Evolutionary conservation across 2,797 vertebrate genomes (phyloP).

Genomic region (Tenualosa thibaudeaui): DNA sequence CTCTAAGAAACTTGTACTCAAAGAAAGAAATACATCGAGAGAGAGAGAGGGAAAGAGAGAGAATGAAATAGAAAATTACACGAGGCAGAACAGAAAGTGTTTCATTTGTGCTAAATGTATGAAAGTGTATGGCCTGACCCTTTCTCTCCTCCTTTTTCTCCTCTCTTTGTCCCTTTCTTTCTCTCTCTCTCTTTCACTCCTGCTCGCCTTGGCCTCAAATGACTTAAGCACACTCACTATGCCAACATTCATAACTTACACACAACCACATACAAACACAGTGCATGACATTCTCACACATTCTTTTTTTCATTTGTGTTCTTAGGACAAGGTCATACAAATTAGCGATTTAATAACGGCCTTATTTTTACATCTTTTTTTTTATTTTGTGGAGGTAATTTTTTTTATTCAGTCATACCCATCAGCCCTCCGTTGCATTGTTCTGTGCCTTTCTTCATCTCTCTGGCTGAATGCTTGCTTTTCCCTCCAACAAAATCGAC

Average conservation of each 20-base stretch:
- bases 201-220: conserved; percentile 28
- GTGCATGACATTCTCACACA: conserved; percentile 46
- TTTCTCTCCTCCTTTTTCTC: conserved; percentile 18
- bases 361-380: too few relatives aligned
- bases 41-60: background rate
- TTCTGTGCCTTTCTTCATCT: background rate
- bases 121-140: background rate
- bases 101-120: background rate
- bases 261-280: conserved; percentile 19
- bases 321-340: too few relatives aligned
- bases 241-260: conserved; percentile 42
- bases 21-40: conserved; percentile 35
- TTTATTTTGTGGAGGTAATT: too few relatives aligned
- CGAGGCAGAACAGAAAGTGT: conserved; percentile 25
- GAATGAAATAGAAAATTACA: conserved; percentile 41
- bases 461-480: background rate
- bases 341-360: too few relatives aligned
- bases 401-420: too few relatives aligned
- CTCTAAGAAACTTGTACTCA: background rate
- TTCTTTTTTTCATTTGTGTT: conserved; percentile 40
- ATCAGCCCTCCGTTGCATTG: background rate
- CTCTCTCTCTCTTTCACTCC: conserved; percentile 21
- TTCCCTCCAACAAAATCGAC: background rate
- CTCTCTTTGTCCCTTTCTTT: background rate
- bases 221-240: conserved; percentile 9